Percentiles rank a stretch among this genome's conserved stretches.
Evolutionary conservation across 1,140 invertebrate species (phyloP).

Genomic region (Diuraphis noxia): DNA sequence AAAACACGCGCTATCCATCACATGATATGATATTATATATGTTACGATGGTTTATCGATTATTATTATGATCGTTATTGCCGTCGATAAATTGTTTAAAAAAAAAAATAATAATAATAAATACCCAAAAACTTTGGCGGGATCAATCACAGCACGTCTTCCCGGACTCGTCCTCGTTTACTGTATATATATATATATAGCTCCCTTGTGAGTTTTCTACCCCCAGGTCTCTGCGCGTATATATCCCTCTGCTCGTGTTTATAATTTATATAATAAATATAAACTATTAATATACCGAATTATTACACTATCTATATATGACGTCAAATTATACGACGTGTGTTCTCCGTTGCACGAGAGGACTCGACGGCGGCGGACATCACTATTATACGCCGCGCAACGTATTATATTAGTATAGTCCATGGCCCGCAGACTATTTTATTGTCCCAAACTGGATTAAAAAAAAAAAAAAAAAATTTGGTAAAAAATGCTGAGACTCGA

Average conservation of each 20-base stretch:
- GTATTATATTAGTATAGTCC: slow-evolving; percentile 3
- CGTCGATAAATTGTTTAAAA: not conserved
- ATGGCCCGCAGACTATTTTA: slow-evolving; percentile 22
- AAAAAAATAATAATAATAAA: not conserved
- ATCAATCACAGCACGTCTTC: not conserved
- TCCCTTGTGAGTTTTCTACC: not conserved
- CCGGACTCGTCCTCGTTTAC: not conserved
- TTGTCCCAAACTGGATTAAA: slow-evolving; percentile 50
- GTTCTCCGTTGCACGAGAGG: not conserved
- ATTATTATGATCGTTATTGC: not conserved
- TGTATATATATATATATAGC: too few species aligned
- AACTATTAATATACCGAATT: not conserved
- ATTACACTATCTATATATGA: not conserved
- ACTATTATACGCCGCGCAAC: not conserved
- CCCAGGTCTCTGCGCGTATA: not conserved
- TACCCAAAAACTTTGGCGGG: not conserved
- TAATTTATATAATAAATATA: not conserved
- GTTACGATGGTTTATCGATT: slow-evolving; percentile 8
- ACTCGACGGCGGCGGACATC: not conserved
- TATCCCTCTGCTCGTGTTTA: not conserved
- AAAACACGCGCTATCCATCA: not conserved
- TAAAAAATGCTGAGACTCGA: slow-evolving; percentile 33
- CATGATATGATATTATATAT: not conserved
- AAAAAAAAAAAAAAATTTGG: slow-evolving; percentile 14
- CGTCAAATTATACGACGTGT: slow-evolving; percentile 13